phyloP scores from a whole-genome alignment of 1,140 invertebrate genomes.

The Heterodera schachtii region DNA sequence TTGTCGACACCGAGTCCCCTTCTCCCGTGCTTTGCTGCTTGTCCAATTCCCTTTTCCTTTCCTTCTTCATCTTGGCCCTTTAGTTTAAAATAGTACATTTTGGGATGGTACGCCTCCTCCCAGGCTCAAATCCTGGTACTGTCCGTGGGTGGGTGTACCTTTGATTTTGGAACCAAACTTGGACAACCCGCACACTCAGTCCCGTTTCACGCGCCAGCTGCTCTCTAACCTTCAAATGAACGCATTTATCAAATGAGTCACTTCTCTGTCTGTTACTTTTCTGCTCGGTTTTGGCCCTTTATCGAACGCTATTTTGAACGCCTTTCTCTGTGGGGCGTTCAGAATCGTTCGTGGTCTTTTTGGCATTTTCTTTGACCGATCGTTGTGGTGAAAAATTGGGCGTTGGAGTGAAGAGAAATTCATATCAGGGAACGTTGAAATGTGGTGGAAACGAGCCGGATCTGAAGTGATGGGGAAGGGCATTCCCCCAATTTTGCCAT shows the following conservation, averaged over 20 bases:
- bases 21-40: slow-evolving; percentile 29
- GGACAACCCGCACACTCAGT: slow-evolving; percentile 90
- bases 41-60: slow-evolving; percentile 27
- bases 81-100: not conserved
- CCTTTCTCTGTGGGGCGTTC: slow-evolving; percentile 43
- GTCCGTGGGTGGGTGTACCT: slow-evolving; percentile 83
- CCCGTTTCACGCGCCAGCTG: slow-evolving; percentile 90
- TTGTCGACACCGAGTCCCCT: slow-evolving; percentile 3
- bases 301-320: slow-evolving; percentile 46
- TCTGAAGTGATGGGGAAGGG: slow-evolving; percentile 4
- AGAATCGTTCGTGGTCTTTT: slow-evolving; percentile 48
- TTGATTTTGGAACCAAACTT: slow-evolving; percentile 98
- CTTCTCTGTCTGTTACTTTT: slow-evolving; percentile 77
- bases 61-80: slow-evolving; percentile 32
- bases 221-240: slow-evolving; percentile 32
- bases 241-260: not conserved
- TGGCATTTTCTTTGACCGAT: slow-evolving; percentile 36
- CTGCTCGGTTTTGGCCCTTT: slow-evolving; percentile 44
- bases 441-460: slow-evolving; percentile 14
- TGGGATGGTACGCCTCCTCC: too few species aligned
- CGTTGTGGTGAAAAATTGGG: slow-evolving; percentile 5
- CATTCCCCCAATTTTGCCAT: not conserved
- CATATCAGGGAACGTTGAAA: slow-evolving; percentile 28
- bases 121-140: too few species aligned
- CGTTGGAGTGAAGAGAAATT: slow-evolving; percentile 14